Percentiles rank a stretch among this genome's conserved stretches.
phyloP scores from a whole-genome alignment of 2,113 vertebrate genomes.

The Caloenas nicobarica region DNA sequence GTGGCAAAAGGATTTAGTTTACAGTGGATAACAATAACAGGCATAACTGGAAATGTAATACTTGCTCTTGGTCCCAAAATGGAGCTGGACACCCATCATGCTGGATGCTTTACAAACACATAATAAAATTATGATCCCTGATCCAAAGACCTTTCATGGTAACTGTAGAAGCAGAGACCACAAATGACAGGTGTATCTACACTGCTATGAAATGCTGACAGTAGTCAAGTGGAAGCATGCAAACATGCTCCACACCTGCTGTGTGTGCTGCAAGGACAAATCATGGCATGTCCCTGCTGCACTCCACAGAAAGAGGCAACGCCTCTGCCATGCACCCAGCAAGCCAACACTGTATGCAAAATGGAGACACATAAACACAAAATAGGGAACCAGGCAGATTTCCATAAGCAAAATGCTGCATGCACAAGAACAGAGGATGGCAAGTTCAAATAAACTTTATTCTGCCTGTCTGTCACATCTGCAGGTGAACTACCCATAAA shows the following conservation, averaged over 20 bases:
- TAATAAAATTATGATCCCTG: background rate
- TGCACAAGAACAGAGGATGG: background rate
- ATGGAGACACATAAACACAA: accelerated
- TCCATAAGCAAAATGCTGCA: background rate
- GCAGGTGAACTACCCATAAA: background rate
- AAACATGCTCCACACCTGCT: background rate
- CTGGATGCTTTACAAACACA: background rate
- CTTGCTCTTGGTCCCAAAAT: background rate
- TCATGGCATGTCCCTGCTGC: background rate
- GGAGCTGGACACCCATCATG: background rate
- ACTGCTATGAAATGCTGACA: background rate
- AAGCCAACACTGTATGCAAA: background rate
- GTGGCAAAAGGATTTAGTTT: background rate
- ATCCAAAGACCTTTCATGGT: background rate
- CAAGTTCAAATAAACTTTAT: background rate
- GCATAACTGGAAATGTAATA: background rate
- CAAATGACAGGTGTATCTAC: background rate
- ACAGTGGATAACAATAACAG: background rate
- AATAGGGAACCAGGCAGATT: background rate
- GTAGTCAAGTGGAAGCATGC: background rate
- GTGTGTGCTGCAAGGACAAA: background rate
- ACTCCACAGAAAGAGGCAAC: background rate
- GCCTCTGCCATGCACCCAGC: background rate
- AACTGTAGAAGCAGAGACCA: background rate
- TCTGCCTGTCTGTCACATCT: background rate